Conservation (phyloP, 2,797 vertebrate species). For the Mormyrops attenuatus region DNA sequence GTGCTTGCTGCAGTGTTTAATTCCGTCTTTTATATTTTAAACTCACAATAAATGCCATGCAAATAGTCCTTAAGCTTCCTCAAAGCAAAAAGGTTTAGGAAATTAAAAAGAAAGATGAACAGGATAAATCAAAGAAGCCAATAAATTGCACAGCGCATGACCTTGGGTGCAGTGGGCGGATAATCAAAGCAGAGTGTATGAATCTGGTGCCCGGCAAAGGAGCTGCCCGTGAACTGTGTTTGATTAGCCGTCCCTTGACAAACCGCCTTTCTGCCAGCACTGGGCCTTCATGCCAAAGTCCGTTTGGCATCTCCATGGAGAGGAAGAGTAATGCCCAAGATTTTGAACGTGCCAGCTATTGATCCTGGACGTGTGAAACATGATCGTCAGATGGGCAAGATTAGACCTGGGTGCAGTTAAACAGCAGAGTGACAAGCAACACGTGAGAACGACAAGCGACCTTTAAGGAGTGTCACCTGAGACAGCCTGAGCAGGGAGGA, state of each 20-base stretch:
- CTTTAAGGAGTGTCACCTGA: neutral
- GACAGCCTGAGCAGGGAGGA: too few relatives aligned
- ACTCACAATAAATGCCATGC: neutral
- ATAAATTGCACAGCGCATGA: neutral
- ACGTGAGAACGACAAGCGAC: conserved; percentile 32
- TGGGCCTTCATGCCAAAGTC: neutral
- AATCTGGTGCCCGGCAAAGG: neutral
- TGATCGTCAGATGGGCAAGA: conserved; percentile 19
- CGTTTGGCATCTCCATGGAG: neutral
- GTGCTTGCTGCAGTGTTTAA: neutral
- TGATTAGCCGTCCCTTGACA: neutral
- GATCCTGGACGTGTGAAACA: conserved; percentile 25
- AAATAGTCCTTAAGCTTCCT: neutral
- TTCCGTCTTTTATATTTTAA: neutral
- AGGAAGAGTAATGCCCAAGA: neutral
- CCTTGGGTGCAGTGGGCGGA: neutral
- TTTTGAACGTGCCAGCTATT: conserved; percentile 31
- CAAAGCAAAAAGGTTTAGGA: neutral
- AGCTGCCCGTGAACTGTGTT: neutral
- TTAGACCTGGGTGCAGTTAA: conserved; percentile 13
- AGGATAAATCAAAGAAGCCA: neutral
- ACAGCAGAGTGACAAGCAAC: neutral
- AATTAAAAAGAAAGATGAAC: neutral
- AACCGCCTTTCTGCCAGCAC: neutral
- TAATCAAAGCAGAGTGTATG: neutral